Evolutionary conservation across 2,888 invertebrate species (phyloP).

Genomic region (Alviniconcha strummeri): DNA sequence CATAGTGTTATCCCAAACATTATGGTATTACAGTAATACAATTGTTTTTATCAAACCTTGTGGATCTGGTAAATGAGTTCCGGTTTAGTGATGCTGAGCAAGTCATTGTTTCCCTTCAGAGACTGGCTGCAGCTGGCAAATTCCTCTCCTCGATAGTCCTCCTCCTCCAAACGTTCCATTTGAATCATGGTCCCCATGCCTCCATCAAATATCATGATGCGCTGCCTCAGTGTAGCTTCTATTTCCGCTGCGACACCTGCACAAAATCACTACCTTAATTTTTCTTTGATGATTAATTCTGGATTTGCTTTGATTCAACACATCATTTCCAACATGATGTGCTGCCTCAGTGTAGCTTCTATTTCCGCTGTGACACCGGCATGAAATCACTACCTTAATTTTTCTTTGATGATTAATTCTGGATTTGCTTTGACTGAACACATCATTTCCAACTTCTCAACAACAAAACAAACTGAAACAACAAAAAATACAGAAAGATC

Average conservation of each 20-base stretch:
- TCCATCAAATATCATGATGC: conserved; percentile 77
- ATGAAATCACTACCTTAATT: neutral
- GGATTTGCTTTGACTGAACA: neutral
- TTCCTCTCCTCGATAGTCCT: conserved; percentile 75
- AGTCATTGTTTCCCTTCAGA: conserved; percentile 78
- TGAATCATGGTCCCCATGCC: conserved; percentile 81
- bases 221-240: conserved; percentile 60
- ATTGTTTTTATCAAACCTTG: conserved; percentile 64
- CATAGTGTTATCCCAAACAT: no score
- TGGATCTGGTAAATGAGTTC: conserved; percentile 77
- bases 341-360: conserved; percentile 60
- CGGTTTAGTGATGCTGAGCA: conserved; percentile 76
- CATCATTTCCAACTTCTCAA: neutral
- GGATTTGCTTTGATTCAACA: neutral
- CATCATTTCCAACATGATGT: conserved; percentile 74
- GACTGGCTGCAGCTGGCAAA: conserved; percentile 74
- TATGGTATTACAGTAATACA: conserved; percentile 71
- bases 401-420: no score
- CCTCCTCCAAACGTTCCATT: conserved; percentile 75
- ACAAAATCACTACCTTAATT: neutral
- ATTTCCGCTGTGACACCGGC: conserved; percentile 47
- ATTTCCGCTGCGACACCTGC: conserved; percentile 48
- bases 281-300: no score
- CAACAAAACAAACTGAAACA: no score
- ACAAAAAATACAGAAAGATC: no score